Conservation (phyloP, 2,113 vertebrate species). For the Scartelaos histophorus region DNA sequence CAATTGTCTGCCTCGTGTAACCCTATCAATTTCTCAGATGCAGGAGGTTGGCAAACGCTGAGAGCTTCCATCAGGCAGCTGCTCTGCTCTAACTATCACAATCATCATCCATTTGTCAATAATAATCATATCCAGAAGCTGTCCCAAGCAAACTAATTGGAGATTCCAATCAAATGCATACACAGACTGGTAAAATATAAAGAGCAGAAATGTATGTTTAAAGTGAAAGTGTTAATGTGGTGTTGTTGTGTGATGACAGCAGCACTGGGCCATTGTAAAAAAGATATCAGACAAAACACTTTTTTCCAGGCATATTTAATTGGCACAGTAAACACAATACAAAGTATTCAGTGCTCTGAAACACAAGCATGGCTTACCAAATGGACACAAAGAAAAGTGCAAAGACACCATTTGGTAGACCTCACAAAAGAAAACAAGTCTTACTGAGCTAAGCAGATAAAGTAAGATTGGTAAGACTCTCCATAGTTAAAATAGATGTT, state of each 20-base stretch:
- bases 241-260: neutral
- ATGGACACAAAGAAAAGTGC: conserved; percentile 74
- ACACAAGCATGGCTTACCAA: conserved; percentile 76
- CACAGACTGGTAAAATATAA: neutral
- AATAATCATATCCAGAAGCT: too few relatives aligned
- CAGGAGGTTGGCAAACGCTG: too few relatives aligned
- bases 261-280: neutral
- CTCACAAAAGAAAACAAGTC: conserved; percentile 66
- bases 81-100: too few relatives aligned
- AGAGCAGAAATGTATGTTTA: neutral
- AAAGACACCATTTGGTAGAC: conserved; percentile 77
- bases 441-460: conserved; percentile 75
- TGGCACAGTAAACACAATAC: conserved; percentile 84
- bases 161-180: too few relatives aligned
- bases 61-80: too few relatives aligned
- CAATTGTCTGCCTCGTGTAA: too few relatives aligned
- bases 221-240: neutral
- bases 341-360: conserved; percentile 80
- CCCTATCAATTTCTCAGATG: too few relatives aligned
- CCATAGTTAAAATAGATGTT: conserved; percentile 79
- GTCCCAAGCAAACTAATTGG: too few relatives aligned
- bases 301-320: conserved; percentile 78
- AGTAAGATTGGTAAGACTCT: conserved; percentile 66
- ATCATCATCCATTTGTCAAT: too few relatives aligned
- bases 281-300: conserved; percentile 9